phyloP scores from a whole-genome alignment of 2,113 vertebrate genomes.

The Mormoops blainvillei region DNA sequence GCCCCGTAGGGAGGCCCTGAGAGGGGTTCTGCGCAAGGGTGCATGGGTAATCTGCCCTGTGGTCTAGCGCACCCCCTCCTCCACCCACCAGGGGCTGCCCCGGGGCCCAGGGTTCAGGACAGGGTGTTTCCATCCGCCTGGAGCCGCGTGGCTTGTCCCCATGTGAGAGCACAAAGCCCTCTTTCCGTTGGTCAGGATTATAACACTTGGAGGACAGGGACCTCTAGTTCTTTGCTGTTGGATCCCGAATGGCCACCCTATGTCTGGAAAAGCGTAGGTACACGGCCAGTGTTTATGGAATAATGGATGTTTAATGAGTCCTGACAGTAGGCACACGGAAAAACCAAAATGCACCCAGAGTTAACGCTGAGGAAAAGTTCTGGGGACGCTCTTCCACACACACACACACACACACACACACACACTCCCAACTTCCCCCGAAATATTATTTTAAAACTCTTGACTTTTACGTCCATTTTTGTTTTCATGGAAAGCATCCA shows the following conservation, averaged over 20 bases:
- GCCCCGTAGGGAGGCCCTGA: fast-evolving
- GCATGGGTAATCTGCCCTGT: fast-evolving
- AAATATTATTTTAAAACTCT: neutral
- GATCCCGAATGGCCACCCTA: neutral
- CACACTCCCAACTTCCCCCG: neutral
- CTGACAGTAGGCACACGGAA: neutral
- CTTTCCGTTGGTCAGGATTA: neutral
- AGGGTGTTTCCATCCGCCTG: neutral
- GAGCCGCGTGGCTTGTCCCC: neutral
- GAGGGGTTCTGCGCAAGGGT: neutral
- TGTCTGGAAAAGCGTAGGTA: neutral
- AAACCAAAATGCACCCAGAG: neutral
- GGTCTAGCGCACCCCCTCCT: no score
- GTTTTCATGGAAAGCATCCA: neutral
- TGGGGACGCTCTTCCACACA: neutral
- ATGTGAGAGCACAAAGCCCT: neutral
- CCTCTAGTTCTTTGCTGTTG: neutral
- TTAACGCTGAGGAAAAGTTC: neutral
- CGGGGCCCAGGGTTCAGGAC: neutral
- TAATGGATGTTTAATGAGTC: neutral
- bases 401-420: no score
- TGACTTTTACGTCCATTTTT: neutral
- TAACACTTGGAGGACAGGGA: neutral
- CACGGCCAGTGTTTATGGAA: neutral
- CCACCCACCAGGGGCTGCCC: neutral